A percentile compares a stretch with the other conserved stretches of the same genome.
Evolutionary conservation across 2,113 vertebrate species (phyloP).

Genomic region (Dromiciops gliroides): DNA sequence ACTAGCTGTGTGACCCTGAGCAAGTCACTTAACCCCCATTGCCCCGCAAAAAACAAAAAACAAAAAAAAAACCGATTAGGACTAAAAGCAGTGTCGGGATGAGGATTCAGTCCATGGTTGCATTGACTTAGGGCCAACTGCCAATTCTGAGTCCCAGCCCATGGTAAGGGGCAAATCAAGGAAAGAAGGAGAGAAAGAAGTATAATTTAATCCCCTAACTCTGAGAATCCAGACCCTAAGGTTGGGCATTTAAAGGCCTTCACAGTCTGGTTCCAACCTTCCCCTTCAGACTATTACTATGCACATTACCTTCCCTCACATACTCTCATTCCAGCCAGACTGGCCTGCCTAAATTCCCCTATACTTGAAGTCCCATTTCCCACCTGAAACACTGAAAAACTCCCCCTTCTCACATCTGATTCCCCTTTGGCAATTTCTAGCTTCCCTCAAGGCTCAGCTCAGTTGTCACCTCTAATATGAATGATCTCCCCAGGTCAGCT

Average conservation of each 20-base stretch:
- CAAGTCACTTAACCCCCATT: no score
- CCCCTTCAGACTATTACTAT: neutral
- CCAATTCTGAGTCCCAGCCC: neutral
- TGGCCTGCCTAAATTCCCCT: neutral
- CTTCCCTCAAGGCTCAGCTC: neutral
- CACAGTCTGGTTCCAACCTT: no score
- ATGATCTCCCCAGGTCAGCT: neutral
- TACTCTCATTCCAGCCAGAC: neutral
- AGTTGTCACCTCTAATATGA: neutral
- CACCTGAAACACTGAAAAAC: neutral
- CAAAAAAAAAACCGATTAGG: no score
- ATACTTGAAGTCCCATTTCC: neutral
- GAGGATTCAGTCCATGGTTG: no score
- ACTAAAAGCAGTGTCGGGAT: neutral
- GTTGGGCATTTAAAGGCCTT: no score
- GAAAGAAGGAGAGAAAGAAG: no score
- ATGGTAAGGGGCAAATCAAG: no score
- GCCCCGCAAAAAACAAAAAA: no score
- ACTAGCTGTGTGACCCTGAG: no score
- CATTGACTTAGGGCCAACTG: neutral
- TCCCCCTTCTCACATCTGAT: neutral
- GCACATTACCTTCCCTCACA: neutral
- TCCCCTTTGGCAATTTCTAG: neutral
- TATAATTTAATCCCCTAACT: no score
- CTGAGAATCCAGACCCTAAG: no score